Base-by-base conservation (phyloP, 2,888 invertebrate species). In the Platycheirus rosarum region DNA sequence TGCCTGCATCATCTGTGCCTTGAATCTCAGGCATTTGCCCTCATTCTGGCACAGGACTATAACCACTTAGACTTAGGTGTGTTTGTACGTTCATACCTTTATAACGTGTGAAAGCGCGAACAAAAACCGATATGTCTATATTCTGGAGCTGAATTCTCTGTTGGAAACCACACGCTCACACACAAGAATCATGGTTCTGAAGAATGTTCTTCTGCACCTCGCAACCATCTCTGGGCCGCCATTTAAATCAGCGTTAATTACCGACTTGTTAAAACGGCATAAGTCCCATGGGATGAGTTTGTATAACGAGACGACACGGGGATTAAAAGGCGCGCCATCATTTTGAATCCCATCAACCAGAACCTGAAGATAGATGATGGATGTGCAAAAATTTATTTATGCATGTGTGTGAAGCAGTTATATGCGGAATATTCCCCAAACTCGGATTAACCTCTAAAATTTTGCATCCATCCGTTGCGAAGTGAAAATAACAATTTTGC, bases 221-320 rank as follows among this genome's bases (percentile, higher is more conserved):
- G 23, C 40, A 26, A 20, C 40, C 35, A 35, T 44, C 40, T 20
- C 44, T 18, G 62, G 11, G 37, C 44, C 48, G 42, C 40, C 71
- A 66, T 77, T 77, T 70, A 80, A 80, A 80, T 80, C 80, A 76
- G 65, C 76, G 70, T 80, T 80, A 80, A 80, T 80, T 80, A 80
- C 80, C 75, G 70, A 66, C 80, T 76, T 76, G 76, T 80, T 79
- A 75, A 76, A 69, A 48, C 29, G 60, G 44, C 42, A 66, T 49
- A 70, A 60, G 57, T 70, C 80, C 29, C 70, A 46, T 13, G 40
- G 63, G 79, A 70, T 62, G 48, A 11, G 32, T 37, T n/a, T 49
- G 53, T 60, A 18, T 37, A 40, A 42, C 40, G 35, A 26, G n/a
- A 55, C 18, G 35, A 53, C n/a, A n/a, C 9, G 26, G 13, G 55